These are phyloP conservation scores for Abrostola triplasia DNA, from an alignment of 2,888 invertebrate genomes.

Conservation along the genomic window DNA sequence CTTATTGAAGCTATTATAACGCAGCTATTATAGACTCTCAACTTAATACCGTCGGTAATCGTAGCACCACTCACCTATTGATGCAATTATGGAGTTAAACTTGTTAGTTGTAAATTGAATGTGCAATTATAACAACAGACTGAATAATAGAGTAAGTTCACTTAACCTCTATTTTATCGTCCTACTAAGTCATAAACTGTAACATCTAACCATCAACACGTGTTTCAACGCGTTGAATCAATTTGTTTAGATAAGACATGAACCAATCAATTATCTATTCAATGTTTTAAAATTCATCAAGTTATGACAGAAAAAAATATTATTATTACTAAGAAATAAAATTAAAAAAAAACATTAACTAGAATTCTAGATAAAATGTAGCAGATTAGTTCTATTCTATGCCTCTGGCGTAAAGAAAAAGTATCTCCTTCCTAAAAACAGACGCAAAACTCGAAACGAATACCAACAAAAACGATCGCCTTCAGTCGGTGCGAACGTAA, in stretches of 20 bases:
- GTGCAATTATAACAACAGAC: conserved; percentile 4
- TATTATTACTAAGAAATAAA: too few species aligned
- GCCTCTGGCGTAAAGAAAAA: not conserved
- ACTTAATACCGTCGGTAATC: conserved; percentile 77
- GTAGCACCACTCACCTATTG: conserved; percentile 70
- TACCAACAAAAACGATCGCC: conserved; percentile 29
- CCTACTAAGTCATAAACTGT: too few species aligned
- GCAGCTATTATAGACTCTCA: conserved; percentile 73
- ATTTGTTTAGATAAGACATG: too few species aligned
- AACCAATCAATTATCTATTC: too few species aligned
- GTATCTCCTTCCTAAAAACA: not conserved
- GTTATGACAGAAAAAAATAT: too few species aligned
- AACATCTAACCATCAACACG: too few species aligned
- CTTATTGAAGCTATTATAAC: conserved; percentile 74
- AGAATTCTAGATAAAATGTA: too few species aligned
- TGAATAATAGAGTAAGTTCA: not conserved
- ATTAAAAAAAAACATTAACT: too few species aligned
- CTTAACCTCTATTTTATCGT: not conserved
- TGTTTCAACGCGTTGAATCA: too few species aligned
- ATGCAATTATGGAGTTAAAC: conserved; percentile 28
- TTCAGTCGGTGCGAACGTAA: conserved; percentile 63
- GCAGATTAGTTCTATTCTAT: not conserved
- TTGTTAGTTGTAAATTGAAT: conserved; percentile 9
- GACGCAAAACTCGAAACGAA: conserved; percentile 16
- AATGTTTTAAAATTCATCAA: too few species aligned